phyloP scores from a whole-genome alignment of 2,797 vertebrate genomes.

The Dicrostonyx torquatus region DNA sequence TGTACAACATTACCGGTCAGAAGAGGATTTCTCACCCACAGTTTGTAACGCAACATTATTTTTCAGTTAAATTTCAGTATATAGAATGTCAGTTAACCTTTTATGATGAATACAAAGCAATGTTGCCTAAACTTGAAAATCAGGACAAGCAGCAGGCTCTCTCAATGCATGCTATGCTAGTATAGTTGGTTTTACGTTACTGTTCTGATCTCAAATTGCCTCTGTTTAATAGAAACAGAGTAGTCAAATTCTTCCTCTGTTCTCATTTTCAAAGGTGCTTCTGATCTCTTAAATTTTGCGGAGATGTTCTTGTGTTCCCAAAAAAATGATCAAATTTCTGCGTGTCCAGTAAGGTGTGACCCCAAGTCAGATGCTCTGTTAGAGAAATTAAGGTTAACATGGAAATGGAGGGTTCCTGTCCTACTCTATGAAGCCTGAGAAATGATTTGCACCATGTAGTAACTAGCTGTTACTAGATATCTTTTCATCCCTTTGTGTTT shows the following conservation, averaged over 20 bases:
- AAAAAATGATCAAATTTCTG: slow-evolving; percentile 17
- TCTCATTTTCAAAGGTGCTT: slow-evolving; percentile 36
- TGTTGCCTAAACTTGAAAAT: slow-evolving; percentile 43
- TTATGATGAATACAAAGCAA: slow-evolving; percentile 41
- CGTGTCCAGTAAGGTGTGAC: background rate
- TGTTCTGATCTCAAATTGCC: slow-evolving; percentile 61
- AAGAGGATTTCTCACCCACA: slow-evolving; percentile 24
- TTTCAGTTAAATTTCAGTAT: slow-evolving; percentile 47
- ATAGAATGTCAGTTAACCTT: slow-evolving; percentile 50
- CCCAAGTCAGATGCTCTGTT: slow-evolving; percentile 24
- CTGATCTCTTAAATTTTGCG: slow-evolving; percentile 6
- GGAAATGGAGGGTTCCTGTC: background rate
- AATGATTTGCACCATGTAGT: background rate
- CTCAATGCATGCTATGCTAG: slow-evolving; percentile 21
- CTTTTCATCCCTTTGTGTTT: background rate
- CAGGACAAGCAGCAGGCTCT: slow-evolving; percentile 27
- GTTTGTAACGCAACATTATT: background rate
- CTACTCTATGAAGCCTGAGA: background rate
- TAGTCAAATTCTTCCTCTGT: slow-evolving; percentile 44
- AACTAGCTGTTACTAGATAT: background rate
- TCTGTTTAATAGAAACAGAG: slow-evolving; percentile 27
- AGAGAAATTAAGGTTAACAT: background rate
- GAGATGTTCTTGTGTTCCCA: slow-evolving; percentile 7
- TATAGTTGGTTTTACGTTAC: slow-evolving; percentile 38
- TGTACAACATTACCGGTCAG: background rate